A percentile compares a stretch with the other conserved stretches of the same genome.
Conservation (phyloP, 1,140 invertebrate genomes). For the Diabrotica virgifera region DNA sequence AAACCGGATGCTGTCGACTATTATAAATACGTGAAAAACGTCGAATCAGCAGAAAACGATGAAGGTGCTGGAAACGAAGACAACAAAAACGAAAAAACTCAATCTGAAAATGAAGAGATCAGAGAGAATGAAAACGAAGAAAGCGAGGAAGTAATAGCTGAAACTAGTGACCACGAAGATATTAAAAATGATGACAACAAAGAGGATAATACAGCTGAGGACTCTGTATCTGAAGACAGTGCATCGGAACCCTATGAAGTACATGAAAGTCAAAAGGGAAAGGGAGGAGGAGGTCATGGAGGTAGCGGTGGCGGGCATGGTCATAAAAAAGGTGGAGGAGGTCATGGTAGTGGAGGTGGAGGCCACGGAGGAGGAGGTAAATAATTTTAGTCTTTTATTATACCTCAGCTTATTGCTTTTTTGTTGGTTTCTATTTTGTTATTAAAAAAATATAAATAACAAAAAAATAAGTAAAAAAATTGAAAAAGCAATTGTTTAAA, state of each 20-base stretch:
- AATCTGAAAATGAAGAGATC: conserved; percentile 14
- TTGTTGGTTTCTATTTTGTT: neutral
- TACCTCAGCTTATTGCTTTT: neutral
- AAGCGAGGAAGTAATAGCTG: neutral
- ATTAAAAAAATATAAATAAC: neutral
- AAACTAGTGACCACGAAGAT: neutral
- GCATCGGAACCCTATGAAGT: neutral
- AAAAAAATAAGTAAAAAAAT: too few relatives aligned
- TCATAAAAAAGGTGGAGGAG: conserved; percentile 19
- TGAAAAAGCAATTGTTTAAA: too few relatives aligned
- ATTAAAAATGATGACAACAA: neutral
- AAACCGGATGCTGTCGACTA: conserved; percentile 23
- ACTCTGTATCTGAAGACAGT: neutral
- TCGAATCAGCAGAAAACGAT: conserved; percentile 8
- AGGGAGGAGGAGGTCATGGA: conserved; percentile 13
- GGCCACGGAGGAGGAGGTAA: conserved; percentile 5
- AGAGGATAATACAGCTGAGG: conserved; percentile 6
- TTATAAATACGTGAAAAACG: conserved; percentile 23
- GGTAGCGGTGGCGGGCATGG: neutral
- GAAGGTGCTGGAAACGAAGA: conserved; percentile 3
- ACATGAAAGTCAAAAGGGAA: neutral
- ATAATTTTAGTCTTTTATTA: neutral
- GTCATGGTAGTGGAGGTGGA: neutral
- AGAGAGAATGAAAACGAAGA: conserved; percentile 1
- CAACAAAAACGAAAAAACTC: conserved; percentile 9